These are phyloP conservation scores for Frieseomelitta varia DNA, from an alignment of 1,140 invertebrate genomes.

Conservation along the genomic window DNA sequence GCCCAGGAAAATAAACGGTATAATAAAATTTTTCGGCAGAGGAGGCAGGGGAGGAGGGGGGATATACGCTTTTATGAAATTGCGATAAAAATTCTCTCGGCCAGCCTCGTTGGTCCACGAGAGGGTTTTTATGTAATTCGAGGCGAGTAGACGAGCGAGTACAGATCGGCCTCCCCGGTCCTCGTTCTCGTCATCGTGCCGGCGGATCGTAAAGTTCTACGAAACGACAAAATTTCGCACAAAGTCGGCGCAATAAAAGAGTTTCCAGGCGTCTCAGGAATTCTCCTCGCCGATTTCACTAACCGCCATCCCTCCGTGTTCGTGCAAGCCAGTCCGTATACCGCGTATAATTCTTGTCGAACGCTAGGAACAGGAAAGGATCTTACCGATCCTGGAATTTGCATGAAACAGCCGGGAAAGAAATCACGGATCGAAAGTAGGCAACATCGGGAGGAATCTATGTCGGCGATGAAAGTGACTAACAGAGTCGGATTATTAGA, in stretches of 20 bases:
- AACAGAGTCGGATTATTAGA: not conserved
- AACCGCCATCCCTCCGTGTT: conserved; percentile 1
- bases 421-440: not conserved
- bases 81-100: conserved; percentile 28
- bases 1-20: conserved; percentile 27
- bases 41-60: not conserved
- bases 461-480: not conserved
- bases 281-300: conserved; percentile 4
- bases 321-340: not conserved
- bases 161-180: not conserved
- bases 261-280: conserved; percentile 24
- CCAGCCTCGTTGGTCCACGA: not conserved
- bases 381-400: conserved; percentile 40
- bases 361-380: conserved; percentile 44
- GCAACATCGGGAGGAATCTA: not conserved
- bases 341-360: not conserved
- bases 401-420: conserved; percentile 30
- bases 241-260: conserved; percentile 51
- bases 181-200: not conserved
- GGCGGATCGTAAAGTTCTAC: conserved; percentile 46
- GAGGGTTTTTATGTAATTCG: conserved; percentile 44
- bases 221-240: conserved; percentile 38
- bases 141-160: not conserved
- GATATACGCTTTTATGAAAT: conserved; percentile 45
- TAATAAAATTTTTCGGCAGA: conserved; percentile 37